phyloP scores from a whole-genome alignment of 2,888 invertebrate species.

The Lysandra coridon region DNA sequence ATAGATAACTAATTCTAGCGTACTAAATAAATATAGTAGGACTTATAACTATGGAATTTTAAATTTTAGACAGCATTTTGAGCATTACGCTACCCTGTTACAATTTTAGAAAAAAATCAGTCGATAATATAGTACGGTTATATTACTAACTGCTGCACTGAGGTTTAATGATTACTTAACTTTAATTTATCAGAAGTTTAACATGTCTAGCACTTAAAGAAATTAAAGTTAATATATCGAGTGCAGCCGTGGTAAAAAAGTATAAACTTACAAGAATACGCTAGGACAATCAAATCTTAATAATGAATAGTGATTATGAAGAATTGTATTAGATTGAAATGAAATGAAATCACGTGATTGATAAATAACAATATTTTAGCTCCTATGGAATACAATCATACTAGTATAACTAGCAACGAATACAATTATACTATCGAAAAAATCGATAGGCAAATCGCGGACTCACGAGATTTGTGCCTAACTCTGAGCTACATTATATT shows the following conservation, averaged over 20 bases:
- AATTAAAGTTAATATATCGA: no score
- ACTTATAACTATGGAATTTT: conserved; percentile 37
- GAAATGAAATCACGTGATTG: no score
- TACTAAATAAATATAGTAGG: conserved; percentile 42
- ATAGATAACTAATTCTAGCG: conserved; percentile 42
- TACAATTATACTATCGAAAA: not conserved
- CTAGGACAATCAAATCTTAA: no score
- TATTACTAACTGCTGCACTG: not conserved
- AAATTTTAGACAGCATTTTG: conserved; percentile 44
- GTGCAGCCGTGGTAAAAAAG: no score
- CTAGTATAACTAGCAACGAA: not conserved
- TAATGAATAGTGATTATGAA: no score
- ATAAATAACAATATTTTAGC: not conserved
- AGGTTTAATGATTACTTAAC: not conserved
- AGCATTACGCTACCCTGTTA: conserved; percentile 62
- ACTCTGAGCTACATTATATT: not conserved
- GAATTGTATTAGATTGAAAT: no score
- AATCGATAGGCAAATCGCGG: not conserved
- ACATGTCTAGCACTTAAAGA: no score
- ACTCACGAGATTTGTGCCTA: not conserved
- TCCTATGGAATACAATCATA: not conserved
- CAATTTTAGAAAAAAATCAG: conserved; percentile 32
- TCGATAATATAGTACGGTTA: not conserved
- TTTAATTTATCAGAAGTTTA: not conserved
- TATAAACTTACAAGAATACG: no score